phyloP scores from a whole-genome alignment of 2,113 vertebrate species.

The Onychostoma macrolepis region DNA sequence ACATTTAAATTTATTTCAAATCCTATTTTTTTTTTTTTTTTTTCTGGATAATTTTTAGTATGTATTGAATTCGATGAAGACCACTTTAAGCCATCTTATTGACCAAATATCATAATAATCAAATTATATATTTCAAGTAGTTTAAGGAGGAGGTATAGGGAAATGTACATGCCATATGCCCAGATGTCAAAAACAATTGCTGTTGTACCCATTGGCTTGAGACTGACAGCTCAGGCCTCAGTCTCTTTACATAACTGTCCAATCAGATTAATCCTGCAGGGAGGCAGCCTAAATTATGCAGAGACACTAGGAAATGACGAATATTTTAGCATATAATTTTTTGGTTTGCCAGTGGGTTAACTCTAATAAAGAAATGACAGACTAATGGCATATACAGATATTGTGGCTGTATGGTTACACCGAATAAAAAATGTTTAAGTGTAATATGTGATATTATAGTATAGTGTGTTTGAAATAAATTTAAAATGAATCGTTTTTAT shows the following conservation, averaged over 20 bases:
- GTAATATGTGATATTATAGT: not conserved
- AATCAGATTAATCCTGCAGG: constrained; percentile 60
- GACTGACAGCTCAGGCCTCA: constrained; percentile 56
- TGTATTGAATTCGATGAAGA: not conserved
- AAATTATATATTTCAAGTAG: constrained; percentile 11
- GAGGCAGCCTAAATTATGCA: constrained; percentile 57
- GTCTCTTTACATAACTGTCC: constrained; percentile 60
- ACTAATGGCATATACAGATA: constrained; percentile 22
- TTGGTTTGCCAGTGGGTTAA: constrained; percentile 48
- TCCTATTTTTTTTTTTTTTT: not conserved
- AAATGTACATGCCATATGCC: constrained; percentile 53
- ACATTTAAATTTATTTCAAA: not conserved
- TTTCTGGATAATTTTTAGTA: not conserved
- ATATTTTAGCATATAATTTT: constrained; percentile 62
- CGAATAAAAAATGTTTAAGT: no score
- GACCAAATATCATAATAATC: not conserved
- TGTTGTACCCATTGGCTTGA: constrained; percentile 46
- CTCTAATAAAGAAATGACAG: constrained; percentile 44
- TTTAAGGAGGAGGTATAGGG: constrained; percentile 1
- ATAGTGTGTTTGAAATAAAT: not conserved
- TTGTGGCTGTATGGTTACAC: not conserved
- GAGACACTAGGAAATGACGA: constrained; percentile 55
- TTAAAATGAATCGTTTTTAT: not conserved
- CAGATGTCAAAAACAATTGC: constrained; percentile 56
- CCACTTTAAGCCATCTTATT: not conserved